Conservation (phyloP, 2,113 vertebrate species). For the Rafetus swinhoei region DNA sequence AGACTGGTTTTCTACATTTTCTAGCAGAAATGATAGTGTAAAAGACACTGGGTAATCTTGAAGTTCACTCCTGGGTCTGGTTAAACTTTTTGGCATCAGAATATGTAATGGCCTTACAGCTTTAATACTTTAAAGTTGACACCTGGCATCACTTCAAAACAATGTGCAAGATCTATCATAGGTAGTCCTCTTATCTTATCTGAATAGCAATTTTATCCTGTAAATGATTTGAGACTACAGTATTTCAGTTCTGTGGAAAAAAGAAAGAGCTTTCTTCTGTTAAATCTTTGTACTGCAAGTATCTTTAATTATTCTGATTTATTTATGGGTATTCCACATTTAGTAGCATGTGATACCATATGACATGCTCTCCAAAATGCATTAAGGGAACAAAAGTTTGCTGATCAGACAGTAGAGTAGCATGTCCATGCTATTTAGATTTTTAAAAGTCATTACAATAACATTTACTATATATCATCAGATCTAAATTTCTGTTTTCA, state of each 20-base stretch:
- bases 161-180: conserved; percentile 66
- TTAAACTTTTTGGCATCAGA: conserved; percentile 69
- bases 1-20: conserved; percentile 51
- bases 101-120: conserved; percentile 57
- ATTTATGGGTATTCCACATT: neutral
- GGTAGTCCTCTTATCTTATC: conserved; percentile 76
- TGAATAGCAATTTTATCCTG: conserved; percentile 69
- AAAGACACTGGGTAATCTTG: conserved; percentile 58
- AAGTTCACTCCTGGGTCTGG: conserved; percentile 65
- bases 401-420: neutral
- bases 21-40: conserved; percentile 23
- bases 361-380: accelerated
- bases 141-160: conserved; percentile 71
- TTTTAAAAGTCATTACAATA: neutral
- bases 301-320: neutral
- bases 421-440: neutral
- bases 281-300: neutral
- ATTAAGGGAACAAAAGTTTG: accelerated
- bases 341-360: neutral
- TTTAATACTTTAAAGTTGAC: conserved; percentile 67
- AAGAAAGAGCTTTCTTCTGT: conserved; percentile 23
- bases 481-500: neutral
- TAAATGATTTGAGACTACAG: conserved; percentile 52
- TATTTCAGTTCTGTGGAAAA: conserved; percentile 42
- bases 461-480: neutral